Evolutionary conservation across 2,888 invertebrate genomes (phyloP).

Genomic region (Pasiphila rectangulata): DNA sequence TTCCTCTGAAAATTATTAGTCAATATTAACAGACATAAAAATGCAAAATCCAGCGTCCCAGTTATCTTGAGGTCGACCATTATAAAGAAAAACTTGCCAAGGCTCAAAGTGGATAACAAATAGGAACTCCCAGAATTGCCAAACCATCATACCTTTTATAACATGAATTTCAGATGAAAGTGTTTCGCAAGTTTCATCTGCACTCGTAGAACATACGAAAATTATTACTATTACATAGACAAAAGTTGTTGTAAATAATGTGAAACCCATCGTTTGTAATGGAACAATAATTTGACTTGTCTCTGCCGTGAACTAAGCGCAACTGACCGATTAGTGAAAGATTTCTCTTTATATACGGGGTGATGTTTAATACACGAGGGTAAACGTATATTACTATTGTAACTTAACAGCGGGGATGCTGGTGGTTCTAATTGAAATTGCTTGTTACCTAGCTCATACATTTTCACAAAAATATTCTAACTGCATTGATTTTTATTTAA

Average conservation of each 20-base stretch:
- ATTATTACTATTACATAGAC: constrained; percentile 34
- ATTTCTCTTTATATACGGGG: constrained; percentile 21
- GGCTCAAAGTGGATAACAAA: neutral
- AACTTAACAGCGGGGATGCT: constrained; percentile 38
- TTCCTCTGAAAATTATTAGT: constrained; percentile 83
- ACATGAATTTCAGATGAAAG: constrained; percentile 92
- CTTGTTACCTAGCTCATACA: constrained; percentile 18
- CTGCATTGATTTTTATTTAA: neutral
- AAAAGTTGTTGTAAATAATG: constrained; percentile 28
- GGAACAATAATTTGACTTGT: neutral
- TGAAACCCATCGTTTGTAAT: constrained; percentile 28
- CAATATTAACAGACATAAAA: no score
- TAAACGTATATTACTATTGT: constrained; percentile 17
- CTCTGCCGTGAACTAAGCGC: constrained; percentile 1
- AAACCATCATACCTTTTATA: constrained; percentile 94
- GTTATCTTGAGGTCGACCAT: no score
- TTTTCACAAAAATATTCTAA: neutral
- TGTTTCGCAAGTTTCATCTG: constrained; percentile 91
- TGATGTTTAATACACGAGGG: neutral
- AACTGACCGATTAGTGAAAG: constrained; percentile 15
- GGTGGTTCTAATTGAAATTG: constrained; percentile 33
- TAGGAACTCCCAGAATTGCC: no score
- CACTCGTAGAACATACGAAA: constrained; percentile 35
- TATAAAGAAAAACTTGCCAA: no score
- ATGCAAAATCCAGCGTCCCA: no score